Percentiles rank a stretch among this genome's conserved stretches.
These are phyloP conservation scores for Mustelus asterias DNA, from an alignment of 2,113 vertebrate species.

Conservation along the genomic window DNA sequence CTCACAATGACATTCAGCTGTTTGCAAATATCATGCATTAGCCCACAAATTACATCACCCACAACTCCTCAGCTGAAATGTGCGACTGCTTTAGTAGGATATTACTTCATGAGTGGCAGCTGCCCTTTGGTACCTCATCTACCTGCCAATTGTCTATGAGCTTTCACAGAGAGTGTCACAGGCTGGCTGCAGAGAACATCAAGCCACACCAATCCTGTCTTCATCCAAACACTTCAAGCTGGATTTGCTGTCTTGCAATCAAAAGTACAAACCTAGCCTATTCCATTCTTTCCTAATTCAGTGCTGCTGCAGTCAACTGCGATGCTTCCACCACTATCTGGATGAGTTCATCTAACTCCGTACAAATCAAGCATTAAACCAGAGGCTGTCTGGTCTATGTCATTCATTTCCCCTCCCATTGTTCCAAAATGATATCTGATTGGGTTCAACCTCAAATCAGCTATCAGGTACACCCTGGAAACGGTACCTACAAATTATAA, in stretches of 20 bases:
- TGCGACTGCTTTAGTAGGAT: not conserved
- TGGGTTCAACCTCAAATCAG: not conserved
- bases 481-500: not conserved
- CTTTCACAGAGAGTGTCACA: not conserved
- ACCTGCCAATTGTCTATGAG: not conserved
- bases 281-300: not conserved
- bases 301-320: not conserved
- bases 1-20: not conserved
- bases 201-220: not conserved
- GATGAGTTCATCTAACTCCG: not conserved
- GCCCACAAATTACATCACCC: not conserved
- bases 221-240: not conserved
- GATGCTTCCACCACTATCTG: not conserved
- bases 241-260: not conserved
- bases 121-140: not conserved
- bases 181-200: not conserved
- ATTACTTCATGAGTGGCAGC: not conserved
- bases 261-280: not conserved
- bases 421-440: not conserved
- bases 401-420: not conserved
- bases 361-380: not conserved
- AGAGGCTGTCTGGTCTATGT: not conserved
- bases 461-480: not conserved
- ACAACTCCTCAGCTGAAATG: not conserved
- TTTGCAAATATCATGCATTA: not conserved